These are phyloP conservation scores for Brachionus calyciflorus DNA, from an alignment of 1,140 invertebrate species.

Conservation along the genomic window DNA sequence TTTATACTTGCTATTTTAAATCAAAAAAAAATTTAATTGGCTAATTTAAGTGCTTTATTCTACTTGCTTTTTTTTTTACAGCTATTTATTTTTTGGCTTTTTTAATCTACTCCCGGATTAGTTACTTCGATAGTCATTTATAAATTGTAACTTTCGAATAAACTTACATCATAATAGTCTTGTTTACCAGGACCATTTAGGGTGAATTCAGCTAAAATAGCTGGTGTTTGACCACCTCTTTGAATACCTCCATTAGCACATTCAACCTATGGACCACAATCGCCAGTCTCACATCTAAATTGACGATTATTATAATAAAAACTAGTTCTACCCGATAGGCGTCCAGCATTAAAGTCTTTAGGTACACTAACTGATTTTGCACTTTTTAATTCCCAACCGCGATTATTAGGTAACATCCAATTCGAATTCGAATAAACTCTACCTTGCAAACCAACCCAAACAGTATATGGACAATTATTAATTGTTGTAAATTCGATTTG, in stretches of 20 bases:
- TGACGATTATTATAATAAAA: background rate
- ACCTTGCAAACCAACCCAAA: background rate
- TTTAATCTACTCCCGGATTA: too few relatives aligned
- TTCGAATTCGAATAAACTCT: background rate
- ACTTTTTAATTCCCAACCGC: slow-evolving; percentile 25
- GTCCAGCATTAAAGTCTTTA: background rate
- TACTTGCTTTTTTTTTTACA: too few relatives aligned
- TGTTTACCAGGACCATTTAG: background rate
- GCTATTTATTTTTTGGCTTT: too few relatives aligned
- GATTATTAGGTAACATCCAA: background rate
- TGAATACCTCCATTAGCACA: slow-evolving; percentile 17
- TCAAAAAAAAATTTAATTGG: too few relatives aligned
- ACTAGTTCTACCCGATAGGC: background rate
- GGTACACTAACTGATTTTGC: background rate
- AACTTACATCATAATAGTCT: slow-evolving; percentile 25
- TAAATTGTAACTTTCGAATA: slow-evolving; percentile 5
- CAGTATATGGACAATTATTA: background rate
- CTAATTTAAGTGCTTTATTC: too few relatives aligned
- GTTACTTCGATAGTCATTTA: background rate
- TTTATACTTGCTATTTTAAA: too few relatives aligned
- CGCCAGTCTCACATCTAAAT: background rate
- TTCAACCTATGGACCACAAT: slow-evolving; percentile 1
- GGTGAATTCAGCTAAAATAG: slow-evolving; percentile 18
- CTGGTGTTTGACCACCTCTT: slow-evolving; percentile 28
- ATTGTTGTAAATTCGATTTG: background rate